Conservation (phyloP, 2,888 invertebrate genomes). For the Bedellia somnulentella region DNA sequence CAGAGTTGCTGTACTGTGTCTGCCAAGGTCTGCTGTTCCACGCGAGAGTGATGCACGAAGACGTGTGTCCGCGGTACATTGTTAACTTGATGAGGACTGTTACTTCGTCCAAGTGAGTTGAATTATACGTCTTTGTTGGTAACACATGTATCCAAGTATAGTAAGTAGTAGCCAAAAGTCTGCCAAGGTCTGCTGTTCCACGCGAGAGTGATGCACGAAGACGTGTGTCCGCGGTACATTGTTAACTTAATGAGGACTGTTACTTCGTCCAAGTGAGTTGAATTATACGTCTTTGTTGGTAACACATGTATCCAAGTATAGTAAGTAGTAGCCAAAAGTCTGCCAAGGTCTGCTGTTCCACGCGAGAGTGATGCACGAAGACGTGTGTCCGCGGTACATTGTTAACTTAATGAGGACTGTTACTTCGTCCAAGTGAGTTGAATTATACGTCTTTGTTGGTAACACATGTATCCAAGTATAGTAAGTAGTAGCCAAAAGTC, state of each 20-base stretch:
- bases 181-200: too few species aligned
- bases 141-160: constrained; percentile 12
- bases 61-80: constrained; percentile 51
- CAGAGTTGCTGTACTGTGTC: constrained; percentile 48
- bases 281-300: too few species aligned
- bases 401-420: constrained; percentile 52
- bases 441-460: too few species aligned
- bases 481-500: too few species aligned
- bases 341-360: constrained; percentile 22
- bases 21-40: constrained; percentile 21
- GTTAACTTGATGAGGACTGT: constrained; percentile 52
- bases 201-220: neutral
- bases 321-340: too few species aligned
- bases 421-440: constrained; percentile 49
- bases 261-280: too few species aligned
- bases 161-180: neutral
- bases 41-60: constrained; percentile 18
- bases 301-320: too few species aligned
- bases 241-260: too few species aligned
- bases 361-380: constrained; percentile 18
- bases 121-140: too few species aligned
- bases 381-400: constrained; percentile 51
- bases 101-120: constrained; percentile 48
- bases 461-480: too few species aligned
- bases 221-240: too few species aligned